These are phyloP conservation scores for Manis crassicaudata DNA, from an alignment of 2,797 vertebrate genomes.

Conservation along the genomic window DNA sequence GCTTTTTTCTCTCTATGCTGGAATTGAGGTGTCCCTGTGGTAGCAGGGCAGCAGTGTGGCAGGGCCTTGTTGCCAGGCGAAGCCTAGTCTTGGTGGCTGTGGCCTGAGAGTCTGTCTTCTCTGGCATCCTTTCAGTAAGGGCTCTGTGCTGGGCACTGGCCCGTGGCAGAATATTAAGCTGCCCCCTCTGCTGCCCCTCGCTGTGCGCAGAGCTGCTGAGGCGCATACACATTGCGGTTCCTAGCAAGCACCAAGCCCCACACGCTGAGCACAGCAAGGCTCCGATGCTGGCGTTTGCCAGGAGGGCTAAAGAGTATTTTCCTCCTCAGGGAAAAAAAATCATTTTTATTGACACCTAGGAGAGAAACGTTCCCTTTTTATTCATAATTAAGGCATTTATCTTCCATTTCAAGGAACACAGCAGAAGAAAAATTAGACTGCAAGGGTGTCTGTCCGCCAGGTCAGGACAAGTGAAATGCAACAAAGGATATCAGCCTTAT, in stretches of 20 bases:
- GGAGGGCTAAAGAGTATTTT: neutral
- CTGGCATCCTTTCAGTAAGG: neutral
- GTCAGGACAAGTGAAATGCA: neutral
- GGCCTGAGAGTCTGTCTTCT: neutral
- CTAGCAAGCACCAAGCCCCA: neutral
- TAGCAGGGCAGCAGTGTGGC: neutral
- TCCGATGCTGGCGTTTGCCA: neutral
- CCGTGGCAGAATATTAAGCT: neutral
- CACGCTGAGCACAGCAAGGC: conserved; percentile 44
- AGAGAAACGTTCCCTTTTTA: conserved; percentile 53
- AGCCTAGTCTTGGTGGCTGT: neutral
- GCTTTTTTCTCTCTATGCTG: neutral
- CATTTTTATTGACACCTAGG: conserved; percentile 60
- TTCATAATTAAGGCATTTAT: conserved; percentile 58
- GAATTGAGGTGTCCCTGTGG: neutral
- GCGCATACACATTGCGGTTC: neutral
- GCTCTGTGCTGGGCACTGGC: neutral
- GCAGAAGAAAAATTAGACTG: conserved; percentile 22
- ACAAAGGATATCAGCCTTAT: neutral
- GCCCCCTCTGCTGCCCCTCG: neutral
- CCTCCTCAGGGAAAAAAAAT: neutral
- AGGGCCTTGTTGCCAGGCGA: accelerated
- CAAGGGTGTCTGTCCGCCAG: neutral
- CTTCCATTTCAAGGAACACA: conserved; percentile 13
- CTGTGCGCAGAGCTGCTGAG: conserved; percentile 25